Evolutionary conservation across 53 echinoderm and acorn worm species (phyloP).

Genomic region (Actinopyga echinites): DNA sequence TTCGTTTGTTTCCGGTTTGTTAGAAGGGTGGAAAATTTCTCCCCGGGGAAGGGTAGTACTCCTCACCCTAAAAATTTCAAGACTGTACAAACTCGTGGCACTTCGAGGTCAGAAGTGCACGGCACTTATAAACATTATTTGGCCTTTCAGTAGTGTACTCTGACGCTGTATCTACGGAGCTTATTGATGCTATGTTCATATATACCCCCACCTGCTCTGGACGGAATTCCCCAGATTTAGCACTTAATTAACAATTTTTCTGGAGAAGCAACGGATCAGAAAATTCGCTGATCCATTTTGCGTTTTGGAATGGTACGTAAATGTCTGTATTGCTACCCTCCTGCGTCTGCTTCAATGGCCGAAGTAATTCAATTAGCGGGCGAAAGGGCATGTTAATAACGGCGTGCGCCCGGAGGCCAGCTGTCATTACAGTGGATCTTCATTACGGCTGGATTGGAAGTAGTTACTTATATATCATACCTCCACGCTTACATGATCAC

Average conservation of each 20-base stretch:
- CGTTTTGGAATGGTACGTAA: background rate
- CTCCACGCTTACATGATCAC: too few species aligned
- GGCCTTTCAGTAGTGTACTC: too few species aligned
- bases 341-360: background rate
- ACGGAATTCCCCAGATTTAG: background rate
- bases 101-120: too few species aligned
- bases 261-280: constrained; percentile 4
- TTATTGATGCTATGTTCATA: too few species aligned
- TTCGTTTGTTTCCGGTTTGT: too few species aligned
- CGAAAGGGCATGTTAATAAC: constrained; percentile 38
- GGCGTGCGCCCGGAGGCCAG: constrained; percentile 29
- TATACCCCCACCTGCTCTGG: background rate
- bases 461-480: background rate
- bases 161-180: too few species aligned
- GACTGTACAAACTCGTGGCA: too few species aligned
- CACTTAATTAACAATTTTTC: constrained; percentile 1
- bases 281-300: constrained; percentile 22
- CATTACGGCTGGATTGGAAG: constrained; percentile 12
- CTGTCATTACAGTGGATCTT: constrained; percentile 22
- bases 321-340: background rate
- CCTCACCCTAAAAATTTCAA: too few species aligned
- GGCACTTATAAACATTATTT: too few species aligned
- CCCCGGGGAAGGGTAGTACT: too few species aligned
- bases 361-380: constrained; percentile 38
- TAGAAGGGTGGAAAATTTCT: too few species aligned